Conservation (phyloP, 2,113 vertebrate species). For the Serilophus lunatus region DNA sequence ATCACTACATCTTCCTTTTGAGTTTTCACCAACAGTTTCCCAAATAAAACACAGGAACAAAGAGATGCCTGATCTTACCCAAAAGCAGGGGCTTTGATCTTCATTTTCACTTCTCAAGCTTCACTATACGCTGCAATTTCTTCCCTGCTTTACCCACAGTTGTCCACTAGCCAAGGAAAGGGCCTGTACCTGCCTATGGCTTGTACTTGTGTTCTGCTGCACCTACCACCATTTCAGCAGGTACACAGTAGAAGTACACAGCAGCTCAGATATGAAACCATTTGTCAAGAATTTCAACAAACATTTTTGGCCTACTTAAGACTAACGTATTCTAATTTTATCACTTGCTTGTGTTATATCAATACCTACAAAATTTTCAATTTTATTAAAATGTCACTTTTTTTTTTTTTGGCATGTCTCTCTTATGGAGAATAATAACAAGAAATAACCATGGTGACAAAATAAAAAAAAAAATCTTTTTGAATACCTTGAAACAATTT, state of each 20-base stretch:
- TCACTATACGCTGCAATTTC: background rate
- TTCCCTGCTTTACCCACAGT: background rate
- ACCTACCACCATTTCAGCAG: background rate
- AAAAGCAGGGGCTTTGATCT: background rate
- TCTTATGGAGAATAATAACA: background rate
- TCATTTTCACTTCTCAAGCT: background rate
- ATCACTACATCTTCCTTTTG: background rate
- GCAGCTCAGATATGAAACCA: background rate
- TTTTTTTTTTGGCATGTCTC: background rate
- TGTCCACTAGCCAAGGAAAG: background rate
- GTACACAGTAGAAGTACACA: background rate
- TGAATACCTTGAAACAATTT: slow-evolving; percentile 47
- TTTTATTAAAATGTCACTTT: slow-evolving; percentile 3
- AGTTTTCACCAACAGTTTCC: background rate
- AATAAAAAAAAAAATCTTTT: slow-evolving; percentile 24
- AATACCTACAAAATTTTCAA: background rate
- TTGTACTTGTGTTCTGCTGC: background rate
- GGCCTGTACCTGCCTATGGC: accelerated
- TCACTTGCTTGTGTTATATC: background rate
- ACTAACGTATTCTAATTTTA: background rate
- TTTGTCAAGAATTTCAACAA: background rate
- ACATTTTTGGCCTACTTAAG: background rate
- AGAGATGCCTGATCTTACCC: background rate
- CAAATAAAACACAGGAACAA: background rate
- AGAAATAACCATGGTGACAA: slow-evolving; percentile 20